phyloP scores from a whole-genome alignment of 1,140 invertebrate genomes.

The Drosophila varians region DNA sequence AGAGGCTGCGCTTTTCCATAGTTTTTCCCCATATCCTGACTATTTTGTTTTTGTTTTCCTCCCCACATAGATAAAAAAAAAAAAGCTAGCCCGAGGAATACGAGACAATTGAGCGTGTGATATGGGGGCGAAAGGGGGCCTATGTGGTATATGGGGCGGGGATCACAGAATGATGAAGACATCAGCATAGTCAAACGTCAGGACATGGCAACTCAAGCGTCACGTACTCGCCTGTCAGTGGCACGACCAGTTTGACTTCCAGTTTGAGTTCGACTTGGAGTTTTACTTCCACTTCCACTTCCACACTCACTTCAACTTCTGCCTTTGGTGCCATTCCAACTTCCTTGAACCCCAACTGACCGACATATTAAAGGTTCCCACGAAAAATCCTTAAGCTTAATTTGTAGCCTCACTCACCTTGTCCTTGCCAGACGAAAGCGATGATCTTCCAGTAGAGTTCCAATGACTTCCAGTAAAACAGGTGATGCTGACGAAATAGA shows the following conservation, averaged over 20 bases:
- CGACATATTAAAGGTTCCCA: neutral
- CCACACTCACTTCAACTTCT: conserved; percentile 6
- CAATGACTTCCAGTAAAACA: conserved; percentile 53
- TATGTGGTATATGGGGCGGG: no score
- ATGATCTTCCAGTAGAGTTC: no score
- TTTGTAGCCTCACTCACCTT: no score
- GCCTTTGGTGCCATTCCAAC: neutral
- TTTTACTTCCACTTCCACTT: conserved; percentile 31
- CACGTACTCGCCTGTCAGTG: conserved; percentile 56
- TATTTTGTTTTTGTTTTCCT: conserved; percentile 4
- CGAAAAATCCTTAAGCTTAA: neutral
- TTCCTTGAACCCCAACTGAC: neutral
- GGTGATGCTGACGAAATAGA: conserved; percentile 28
- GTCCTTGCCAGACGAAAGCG: no score
- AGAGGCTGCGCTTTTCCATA: conserved; percentile 60
- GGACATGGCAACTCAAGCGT: conserved; percentile 49
- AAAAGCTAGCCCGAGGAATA: conserved; percentile 22
- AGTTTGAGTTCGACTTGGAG: conserved; percentile 20
- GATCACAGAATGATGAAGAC: conserved; percentile 33
- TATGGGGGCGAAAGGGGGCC: neutral
- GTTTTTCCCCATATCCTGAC: conserved; percentile 33
- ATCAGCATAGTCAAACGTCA: conserved; percentile 52
- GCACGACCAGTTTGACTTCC: conserved; percentile 13
- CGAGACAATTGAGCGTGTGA: conserved; percentile 63
- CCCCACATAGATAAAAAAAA: conserved; percentile 24